Evolutionary conservation across 1,140 invertebrate genomes (phyloP).

Genomic region (Nomia melanderi): DNA sequence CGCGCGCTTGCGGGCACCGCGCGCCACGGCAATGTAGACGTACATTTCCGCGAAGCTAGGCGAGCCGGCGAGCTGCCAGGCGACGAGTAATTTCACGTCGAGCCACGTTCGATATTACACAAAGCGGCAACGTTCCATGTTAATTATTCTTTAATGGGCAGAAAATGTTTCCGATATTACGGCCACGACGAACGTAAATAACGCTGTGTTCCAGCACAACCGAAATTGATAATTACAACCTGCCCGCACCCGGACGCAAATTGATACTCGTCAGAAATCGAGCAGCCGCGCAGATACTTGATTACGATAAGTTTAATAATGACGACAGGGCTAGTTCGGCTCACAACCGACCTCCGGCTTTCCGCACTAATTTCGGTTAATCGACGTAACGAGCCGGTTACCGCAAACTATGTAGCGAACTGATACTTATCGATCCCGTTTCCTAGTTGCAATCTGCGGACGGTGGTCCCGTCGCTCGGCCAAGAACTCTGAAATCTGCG

Average conservation of each 20-base stretch:
- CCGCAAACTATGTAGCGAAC: not conserved
- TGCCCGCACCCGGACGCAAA: not conserved
- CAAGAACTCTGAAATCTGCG: conserved; percentile 24
- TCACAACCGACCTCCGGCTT: not conserved
- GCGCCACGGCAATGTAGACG: conserved; percentile 29
- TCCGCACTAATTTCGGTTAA: not conserved
- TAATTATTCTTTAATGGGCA: conserved; percentile 37
- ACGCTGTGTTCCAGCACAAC: not conserved
- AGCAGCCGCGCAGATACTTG: not conserved
- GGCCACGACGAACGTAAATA: conserved; percentile 17
- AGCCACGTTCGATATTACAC: conserved; percentile 9
- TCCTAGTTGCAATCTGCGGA: not conserved
- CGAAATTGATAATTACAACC: conserved; percentile 19
- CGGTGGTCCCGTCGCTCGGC: not conserved
- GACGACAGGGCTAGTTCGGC: not conserved
- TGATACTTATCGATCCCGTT: not conserved
- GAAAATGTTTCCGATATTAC: conserved; percentile 14
- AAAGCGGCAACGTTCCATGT: conserved; percentile 28
- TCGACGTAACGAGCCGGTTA: not conserved
- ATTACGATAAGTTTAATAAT: conserved; percentile 23
- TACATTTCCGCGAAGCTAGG: not conserved
- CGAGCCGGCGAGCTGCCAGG: not conserved
- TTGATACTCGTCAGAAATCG: conserved; percentile 32
- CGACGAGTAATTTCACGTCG: conserved; percentile 34
- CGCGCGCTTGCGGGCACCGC: not conserved